Evolutionary conservation across 2,797 vertebrate species (phyloP), one percentile per base, ranked within the genome.

Genomic region (Chaenodraco wilsoni): DNA sequence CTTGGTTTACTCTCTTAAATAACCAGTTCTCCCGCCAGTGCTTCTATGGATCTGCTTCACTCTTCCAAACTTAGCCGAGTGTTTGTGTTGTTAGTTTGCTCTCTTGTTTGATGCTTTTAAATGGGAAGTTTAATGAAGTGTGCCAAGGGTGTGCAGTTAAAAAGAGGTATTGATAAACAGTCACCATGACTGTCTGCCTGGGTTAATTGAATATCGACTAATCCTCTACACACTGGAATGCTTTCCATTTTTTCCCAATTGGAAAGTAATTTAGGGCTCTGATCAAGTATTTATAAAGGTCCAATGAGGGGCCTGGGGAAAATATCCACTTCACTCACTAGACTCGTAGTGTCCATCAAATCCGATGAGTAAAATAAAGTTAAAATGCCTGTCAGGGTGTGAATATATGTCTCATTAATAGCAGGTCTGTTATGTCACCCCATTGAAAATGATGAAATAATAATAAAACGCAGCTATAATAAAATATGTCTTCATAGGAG

Each of bases 141-240:
- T 89, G 82, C 57, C n/a, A 52, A 23, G 77, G 72, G 67, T 74
- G 70, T 82, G 88, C 75, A 75, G 81, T 90, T 93, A 92, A 91
- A 93, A 91, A 91, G 79, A 78, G 69, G 75, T 90, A 93, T 94
- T 88, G 92, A 94, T 93, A 89, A 93, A 92, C 82, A 82, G 90
- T 88, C 90, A 78, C 73, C 54, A 72, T 79, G 76, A 88, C 84
- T 77, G 84, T 83, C 88, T 87, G 81, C 77, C 78, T 75, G 74
- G 86, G 89, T 91, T 94, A 95, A 95, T 94, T 93, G 89, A 93
- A 93, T 93, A 95, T 95, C 64, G 93, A 95, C 90, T 88, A 77
- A 81, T 91, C 80, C 80, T 84, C 79, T 52, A 40, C 80, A 77
- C 69, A 80, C 82, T 79, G 66, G 79, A 91, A 84, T 71, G 68